These are phyloP conservation scores for Branchellion lobata DNA, from an alignment of 2,888 invertebrate genomes.

Conservation along the genomic window DNA sequence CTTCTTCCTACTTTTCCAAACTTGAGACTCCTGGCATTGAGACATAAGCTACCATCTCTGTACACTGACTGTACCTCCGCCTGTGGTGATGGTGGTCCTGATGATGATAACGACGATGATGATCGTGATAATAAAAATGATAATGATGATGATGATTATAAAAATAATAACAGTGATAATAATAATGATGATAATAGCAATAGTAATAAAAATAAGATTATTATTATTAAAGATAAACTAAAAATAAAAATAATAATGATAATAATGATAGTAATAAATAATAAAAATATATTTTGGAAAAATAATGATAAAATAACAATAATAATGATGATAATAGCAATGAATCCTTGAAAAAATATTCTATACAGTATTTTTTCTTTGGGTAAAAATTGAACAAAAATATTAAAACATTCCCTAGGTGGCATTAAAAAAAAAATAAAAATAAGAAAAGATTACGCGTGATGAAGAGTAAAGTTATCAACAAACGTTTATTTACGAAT, in stretches of 20 bases:
- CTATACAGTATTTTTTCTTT: too few relatives aligned
- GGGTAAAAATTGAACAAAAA: too few relatives aligned
- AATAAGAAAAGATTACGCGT: too few relatives aligned
- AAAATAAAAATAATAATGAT: neutral
- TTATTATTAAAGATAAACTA: neutral
- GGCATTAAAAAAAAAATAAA: too few relatives aligned
- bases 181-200: neutral
- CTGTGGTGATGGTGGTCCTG: conserved; percentile 51
- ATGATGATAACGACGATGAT: neutral
- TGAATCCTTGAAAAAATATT: too few relatives aligned
- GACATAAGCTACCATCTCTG: conserved; percentile 83
- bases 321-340: too few relatives aligned
- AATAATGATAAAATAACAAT: too few relatives aligned
- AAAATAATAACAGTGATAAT: conserved; percentile 12
- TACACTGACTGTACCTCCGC: conserved; percentile 91
- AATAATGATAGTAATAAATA: neutral
- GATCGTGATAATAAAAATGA: neutral
- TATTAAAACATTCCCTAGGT: too few relatives aligned
- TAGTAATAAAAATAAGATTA: neutral
- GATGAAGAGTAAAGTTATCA: too few relatives aligned
- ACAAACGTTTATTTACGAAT: too few relatives aligned
- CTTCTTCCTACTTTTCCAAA: conserved; percentile 79
- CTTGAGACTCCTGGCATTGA: conserved; percentile 92
- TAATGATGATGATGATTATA: neutral
- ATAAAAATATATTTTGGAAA: too few relatives aligned